phyloP scores from a whole-genome alignment of 2,888 invertebrate genomes.

The Chrysomela aeneicollis region DNA sequence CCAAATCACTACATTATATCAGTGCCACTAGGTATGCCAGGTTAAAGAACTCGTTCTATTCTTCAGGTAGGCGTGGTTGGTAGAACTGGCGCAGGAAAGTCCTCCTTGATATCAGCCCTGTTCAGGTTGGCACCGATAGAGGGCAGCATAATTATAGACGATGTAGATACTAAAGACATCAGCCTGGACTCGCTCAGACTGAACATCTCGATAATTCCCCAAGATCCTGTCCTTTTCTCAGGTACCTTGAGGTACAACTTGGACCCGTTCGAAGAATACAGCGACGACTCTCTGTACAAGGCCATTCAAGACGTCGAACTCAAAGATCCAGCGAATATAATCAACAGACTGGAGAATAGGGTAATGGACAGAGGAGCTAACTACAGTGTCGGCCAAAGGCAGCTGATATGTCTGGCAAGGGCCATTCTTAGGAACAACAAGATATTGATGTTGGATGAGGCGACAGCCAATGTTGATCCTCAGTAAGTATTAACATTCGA shows the following conservation, averaged over 20 bases:
- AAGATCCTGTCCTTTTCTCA: slow-evolving; percentile 68
- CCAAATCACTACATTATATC: not conserved
- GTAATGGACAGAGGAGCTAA: slow-evolving; percentile 81
- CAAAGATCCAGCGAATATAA: slow-evolving; percentile 70
- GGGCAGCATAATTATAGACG: slow-evolving; percentile 78
- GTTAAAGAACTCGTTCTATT: slow-evolving; percentile 19
- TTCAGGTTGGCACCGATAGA: slow-evolving; percentile 78
- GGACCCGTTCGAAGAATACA: slow-evolving; percentile 76
- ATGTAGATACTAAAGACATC: slow-evolving; percentile 66
- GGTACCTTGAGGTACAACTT: slow-evolving; percentile 74
- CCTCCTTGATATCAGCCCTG: slow-evolving; percentile 78
- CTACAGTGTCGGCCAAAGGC: slow-evolving; percentile 90
- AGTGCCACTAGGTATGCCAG: not conserved
- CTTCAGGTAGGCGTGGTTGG: slow-evolving; percentile 82
- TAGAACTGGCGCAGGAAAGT: slow-evolving; percentile 86
- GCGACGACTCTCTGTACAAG: slow-evolving; percentile 74
- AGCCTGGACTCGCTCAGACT: slow-evolving; percentile 66
- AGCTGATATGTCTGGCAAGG: slow-evolving; percentile 87
- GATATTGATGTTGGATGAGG: slow-evolving; percentile 89
- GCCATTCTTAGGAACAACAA: slow-evolving; percentile 85
- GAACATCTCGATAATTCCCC: slow-evolving; percentile 67
- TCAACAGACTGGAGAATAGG: slow-evolving; percentile 70
- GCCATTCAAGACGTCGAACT: slow-evolving; percentile 79
- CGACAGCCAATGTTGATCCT: slow-evolving; percentile 92
- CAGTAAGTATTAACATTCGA: slow-evolving; percentile 72